phyloP scores from a whole-genome alignment of 2,797 vertebrate species.

The Furcifer pardalis region DNA sequence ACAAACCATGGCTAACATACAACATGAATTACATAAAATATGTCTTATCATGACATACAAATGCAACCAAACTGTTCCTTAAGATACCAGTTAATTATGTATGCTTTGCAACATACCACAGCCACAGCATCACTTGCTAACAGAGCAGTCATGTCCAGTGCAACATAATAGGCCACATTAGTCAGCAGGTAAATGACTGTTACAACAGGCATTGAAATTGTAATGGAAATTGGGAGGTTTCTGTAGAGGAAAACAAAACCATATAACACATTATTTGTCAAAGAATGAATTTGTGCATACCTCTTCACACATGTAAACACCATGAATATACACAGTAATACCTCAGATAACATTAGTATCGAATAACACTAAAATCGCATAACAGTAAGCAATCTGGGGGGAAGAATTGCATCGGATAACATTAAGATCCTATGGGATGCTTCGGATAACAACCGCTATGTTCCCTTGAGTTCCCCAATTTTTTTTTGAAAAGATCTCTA shows the following conservation, averaged over 20 bases:
- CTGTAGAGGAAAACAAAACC: constrained; percentile 65
- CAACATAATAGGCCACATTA: constrained; percentile 85
- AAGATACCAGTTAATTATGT: background rate
- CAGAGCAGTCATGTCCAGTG: constrained; percentile 83
- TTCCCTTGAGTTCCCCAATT: too few relatives aligned
- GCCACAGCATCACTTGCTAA: constrained; percentile 85
- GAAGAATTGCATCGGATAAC: too few relatives aligned
- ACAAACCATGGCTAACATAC: background rate
- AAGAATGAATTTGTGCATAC: background rate
- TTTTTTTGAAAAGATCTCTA: too few relatives aligned
- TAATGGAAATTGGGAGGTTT: constrained; percentile 86
- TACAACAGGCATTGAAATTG: constrained; percentile 85
- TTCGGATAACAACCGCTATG: too few relatives aligned
- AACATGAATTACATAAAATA: background rate
- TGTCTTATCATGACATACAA: background rate
- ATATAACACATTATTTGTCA: constrained; percentile 8
- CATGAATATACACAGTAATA: too few relatives aligned
- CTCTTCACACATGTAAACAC: background rate
- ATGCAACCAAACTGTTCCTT: background rate
- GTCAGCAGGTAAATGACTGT: constrained; percentile 86
- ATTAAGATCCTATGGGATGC: too few relatives aligned
- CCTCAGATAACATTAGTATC: too few relatives aligned
- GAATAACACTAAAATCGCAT: too few relatives aligned
- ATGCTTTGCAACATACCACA: constrained; percentile 75
- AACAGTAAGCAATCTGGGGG: too few relatives aligned